A percentile compares a stretch with the other conserved stretches of the same genome.
Conservation (phyloP, 2,888 invertebrate species). For the Cryptocheilus praepositus region DNA sequence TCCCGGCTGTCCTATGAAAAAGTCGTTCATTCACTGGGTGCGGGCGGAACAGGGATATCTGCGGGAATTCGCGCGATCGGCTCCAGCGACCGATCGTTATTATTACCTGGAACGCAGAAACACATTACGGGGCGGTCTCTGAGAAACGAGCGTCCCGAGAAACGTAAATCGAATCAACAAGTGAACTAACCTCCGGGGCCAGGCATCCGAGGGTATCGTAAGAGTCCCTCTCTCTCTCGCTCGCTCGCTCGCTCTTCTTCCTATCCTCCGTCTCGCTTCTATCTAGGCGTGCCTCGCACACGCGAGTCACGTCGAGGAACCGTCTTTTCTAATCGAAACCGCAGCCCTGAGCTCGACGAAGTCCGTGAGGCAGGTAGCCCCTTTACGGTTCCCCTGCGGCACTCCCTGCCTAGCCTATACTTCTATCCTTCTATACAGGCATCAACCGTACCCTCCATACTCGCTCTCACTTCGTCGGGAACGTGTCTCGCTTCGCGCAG, state of each 20-base stretch:
- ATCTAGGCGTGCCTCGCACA: slow-evolving; percentile 2
- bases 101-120: too few relatives aligned
- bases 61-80: too few relatives aligned
- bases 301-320: slow-evolving; percentile 20
- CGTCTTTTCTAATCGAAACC: slow-evolving; percentile 38
- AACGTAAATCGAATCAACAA: slow-evolving; percentile 3
- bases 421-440: slow-evolving; percentile 11
- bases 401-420: slow-evolving; percentile 39
- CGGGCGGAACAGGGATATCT: too few relatives aligned
- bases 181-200: slow-evolving; percentile 5
- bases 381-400: slow-evolving; percentile 60
- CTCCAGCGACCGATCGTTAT: too few relatives aligned
- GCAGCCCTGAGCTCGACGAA: slow-evolving; percentile 46
- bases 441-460: background rate
- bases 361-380: slow-evolving; percentile 51
- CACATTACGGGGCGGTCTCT: too few relatives aligned
- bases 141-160: too few relatives aligned
- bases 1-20: too few relatives aligned
- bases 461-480: slow-evolving; percentile 27
- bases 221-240: background rate
- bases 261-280: slow-evolving; percentile 2
- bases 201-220: slow-evolving; percentile 5
- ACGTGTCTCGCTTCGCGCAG: slow-evolving; percentile 37
- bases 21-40: too few relatives aligned
- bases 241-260: background rate